Base-by-base conservation (phyloP, 1,140 invertebrate species). In the Pachypeltis micranthus region DNA sequence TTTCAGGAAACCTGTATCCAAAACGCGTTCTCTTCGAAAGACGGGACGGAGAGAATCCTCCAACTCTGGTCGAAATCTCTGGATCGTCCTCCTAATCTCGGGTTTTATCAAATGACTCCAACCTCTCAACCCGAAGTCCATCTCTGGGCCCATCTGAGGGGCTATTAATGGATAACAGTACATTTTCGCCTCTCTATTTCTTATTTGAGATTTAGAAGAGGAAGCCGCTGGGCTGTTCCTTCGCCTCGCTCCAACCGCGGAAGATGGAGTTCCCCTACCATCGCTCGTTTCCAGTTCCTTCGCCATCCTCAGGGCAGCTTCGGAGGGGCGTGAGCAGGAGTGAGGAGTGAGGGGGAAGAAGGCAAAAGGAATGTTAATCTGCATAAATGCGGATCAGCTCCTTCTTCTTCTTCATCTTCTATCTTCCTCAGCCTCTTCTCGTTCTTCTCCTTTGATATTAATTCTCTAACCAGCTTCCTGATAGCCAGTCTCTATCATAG, bases 401-500 rank as follows among this genome's bases (percentile, higher is more conserved):
- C 19, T 21, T 21, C 47, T 39, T 10, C 34, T 21, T 21, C 4
- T 21, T 51, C 47, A 16, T 51, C 47, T 10, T 21, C 21, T 14
- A 10, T 14, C 31, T 16, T 16, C 16, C 7, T 39, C 31, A 39
- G n/a, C 31, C 31, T 16, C 31, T 39, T 7, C 31, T 16, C 16
- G 16, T 16, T 16, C 7, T 39, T 21, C 47, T 51, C 47, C 47
- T 51, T 51, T 51, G 47, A 51, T 51, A 51, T 51, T 51, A 51
- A 51, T 51, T 51, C 47, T 21, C 47, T 51, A 51, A 51, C 47
- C 47, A 51, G 47, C 47, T 51, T 51, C 47, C 47, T 51, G 47
- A 51, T 51, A 51, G 47, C 47, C 47, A 51, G n/a, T 21, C 19
- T 51, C 47, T 51, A 51, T 51, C 47, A 51, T 51, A 51, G 47